Conservation (phyloP, 2,797 vertebrate species). For the Tiaroga cobitis region DNA sequence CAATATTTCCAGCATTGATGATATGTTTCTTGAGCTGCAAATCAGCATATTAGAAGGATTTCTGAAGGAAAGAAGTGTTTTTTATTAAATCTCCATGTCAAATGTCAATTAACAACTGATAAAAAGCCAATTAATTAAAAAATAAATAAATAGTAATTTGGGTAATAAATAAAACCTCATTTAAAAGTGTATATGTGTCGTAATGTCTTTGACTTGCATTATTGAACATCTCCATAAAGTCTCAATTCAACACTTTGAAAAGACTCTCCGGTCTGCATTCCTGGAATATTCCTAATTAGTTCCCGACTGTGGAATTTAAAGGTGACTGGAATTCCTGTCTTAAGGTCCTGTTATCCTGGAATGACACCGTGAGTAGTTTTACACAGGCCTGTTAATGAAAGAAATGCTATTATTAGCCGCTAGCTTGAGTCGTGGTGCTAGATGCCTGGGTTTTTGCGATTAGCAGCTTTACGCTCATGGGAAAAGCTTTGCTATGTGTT, state of each 20-base stretch:
- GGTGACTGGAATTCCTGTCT: slow-evolving; percentile 39
- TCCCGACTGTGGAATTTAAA: slow-evolving; percentile 55
- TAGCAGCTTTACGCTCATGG: neutral
- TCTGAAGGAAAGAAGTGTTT: neutral
- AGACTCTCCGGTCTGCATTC: neutral
- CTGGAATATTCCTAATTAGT: slow-evolving; percentile 54
- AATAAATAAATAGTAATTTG: neutral
- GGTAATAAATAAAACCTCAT: neutral
- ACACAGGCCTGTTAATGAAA: slow-evolving; percentile 55
- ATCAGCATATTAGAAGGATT: neutral
- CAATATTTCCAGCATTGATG: neutral
- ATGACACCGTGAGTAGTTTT: slow-evolving; percentile 48
- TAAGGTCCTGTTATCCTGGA: slow-evolving; percentile 38
- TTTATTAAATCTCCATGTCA: neutral
- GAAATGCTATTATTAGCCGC: slow-evolving; percentile 71
- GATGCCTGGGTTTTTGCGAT: slow-evolving; percentile 58
- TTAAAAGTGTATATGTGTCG: neutral
- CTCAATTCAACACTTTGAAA: neutral
- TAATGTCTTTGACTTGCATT: neutral
- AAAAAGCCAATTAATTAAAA: neutral
- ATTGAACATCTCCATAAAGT: neutral
- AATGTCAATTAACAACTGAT: neutral
- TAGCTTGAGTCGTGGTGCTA: slow-evolving; percentile 59
- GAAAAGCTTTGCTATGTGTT: neutral
- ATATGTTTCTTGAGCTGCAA: neutral